Conservation (phyloP, 2,797 vertebrate species). For the Apogon hyalosoma region DNA sequence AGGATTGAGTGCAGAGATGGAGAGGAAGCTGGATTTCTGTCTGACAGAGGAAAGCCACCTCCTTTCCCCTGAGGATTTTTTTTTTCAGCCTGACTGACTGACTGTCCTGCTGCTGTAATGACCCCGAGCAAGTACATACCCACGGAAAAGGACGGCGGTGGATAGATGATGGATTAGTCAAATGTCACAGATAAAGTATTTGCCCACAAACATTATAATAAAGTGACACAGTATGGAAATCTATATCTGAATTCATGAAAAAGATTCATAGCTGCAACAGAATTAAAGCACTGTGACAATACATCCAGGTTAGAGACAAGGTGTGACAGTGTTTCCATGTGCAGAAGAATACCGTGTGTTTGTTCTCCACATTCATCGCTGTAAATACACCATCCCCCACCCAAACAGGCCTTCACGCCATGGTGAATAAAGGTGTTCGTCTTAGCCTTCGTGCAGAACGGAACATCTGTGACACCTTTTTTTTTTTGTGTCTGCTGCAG, state of each 20-base stretch:
- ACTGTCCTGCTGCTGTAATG: constrained; percentile 44
- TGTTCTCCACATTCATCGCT: not conserved
- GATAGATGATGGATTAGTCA: constrained; percentile 14
- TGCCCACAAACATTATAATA: not conserved
- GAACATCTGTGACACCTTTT: constrained; percentile 41
- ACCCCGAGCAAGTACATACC: constrained; percentile 48
- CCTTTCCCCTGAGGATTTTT: constrained; percentile 59
- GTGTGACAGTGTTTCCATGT: constrained; percentile 1
- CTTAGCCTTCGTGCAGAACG: constrained; percentile 26
- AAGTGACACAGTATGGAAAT: constrained; percentile 1
- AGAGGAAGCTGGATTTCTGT: constrained; percentile 42
- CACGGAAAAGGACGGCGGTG: constrained; percentile 14
- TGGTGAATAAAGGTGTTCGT: constrained; percentile 39
- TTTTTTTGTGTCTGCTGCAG: constrained; percentile 21
- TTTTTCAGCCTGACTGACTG: constrained; percentile 27
- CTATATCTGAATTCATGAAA: not conserved
- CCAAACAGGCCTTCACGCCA: constrained; percentile 29
- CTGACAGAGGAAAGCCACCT: constrained; percentile 55
- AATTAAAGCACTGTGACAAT: not conserved
- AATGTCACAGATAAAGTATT: constrained; percentile 3
- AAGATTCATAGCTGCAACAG: not conserved
- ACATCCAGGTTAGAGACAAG: not conserved
- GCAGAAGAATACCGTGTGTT: not conserved
- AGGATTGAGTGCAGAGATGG: constrained; percentile 26
- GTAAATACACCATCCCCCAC: constrained; percentile 38